Evolutionary conservation across 2,888 invertebrate genomes (phyloP).

Genomic region (Drosophila sordidula): DNA sequence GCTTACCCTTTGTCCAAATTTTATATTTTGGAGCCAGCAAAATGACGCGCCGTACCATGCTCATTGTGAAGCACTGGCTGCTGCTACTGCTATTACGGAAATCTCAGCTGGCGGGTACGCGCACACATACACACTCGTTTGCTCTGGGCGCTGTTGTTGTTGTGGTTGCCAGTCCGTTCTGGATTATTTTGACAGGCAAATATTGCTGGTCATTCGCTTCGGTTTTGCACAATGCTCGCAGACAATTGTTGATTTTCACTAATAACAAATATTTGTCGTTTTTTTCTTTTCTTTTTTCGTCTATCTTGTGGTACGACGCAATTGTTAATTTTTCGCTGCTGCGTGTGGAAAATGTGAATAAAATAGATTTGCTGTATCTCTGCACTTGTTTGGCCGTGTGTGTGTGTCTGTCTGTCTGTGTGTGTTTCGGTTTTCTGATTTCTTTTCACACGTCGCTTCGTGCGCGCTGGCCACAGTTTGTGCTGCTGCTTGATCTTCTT

Average conservation of each 20-base stretch:
- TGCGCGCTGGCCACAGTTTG: constrained; percentile 40
- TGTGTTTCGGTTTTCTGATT: constrained; percentile 56
- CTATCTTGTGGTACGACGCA: constrained; percentile 58
- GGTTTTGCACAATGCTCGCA: constrained; percentile 21
- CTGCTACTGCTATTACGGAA: constrained; percentile 40
- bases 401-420: constrained; percentile 20
- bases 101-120: constrained; percentile 63
- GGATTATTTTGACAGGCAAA: constrained; percentile 41
- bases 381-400: constrained; percentile 53
- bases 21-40: constrained; percentile 80
- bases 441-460: constrained; percentile 47
- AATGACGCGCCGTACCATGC: constrained; percentile 81
- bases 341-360: constrained; percentile 72
- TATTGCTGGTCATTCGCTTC: constrained; percentile 49
- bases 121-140: constrained; percentile 18
- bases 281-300: constrained; percentile 18
- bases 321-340: constrained; percentile 64
- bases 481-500: constrained; percentile 50
- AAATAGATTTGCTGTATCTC: constrained; percentile 71
- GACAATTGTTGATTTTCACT: constrained; percentile 2
- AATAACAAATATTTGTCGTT: constrained; percentile 17
- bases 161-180: constrained; percentile 40
- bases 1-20: constrained; percentile 81
- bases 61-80: constrained; percentile 63
- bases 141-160: constrained; percentile 27